Conservation (phyloP, 2,797 vertebrate species). For the Coccyzus lansbergi region DNA sequence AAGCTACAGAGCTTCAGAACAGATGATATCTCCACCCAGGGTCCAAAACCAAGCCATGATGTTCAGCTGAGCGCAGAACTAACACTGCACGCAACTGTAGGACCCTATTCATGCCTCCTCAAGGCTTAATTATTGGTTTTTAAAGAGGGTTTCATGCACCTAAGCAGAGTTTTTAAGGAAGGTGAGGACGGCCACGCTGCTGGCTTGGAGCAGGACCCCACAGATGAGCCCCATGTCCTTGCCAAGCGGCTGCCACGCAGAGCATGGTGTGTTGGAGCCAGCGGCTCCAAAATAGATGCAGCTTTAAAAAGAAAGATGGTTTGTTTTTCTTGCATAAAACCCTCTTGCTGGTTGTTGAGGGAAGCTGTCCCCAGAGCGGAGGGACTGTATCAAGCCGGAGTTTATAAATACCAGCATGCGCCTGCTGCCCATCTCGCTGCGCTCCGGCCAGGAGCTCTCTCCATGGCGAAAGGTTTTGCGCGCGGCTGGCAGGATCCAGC, state of each 20-base stretch:
- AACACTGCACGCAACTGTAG: not conserved
- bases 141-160: not conserved
- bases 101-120: accelerated
- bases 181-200: accelerated
- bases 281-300: not conserved
- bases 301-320: not conserved
- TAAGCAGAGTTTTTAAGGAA: not conserved
- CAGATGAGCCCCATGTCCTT: not conserved
- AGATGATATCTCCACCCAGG: not conserved
- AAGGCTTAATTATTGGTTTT: not conserved
- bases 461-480: not conserved
- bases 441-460: accelerated
- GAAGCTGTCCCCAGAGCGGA: not conserved
- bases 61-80: not conserved
- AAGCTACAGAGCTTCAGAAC: not conserved
- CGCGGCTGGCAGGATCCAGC: constrained; percentile 11
- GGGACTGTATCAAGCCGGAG: not conserved
- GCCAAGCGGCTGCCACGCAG: accelerated
- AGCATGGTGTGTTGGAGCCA: accelerated
- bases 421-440: not conserved
- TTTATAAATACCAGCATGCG: not conserved
- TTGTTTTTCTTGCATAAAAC: constrained; percentile 19
- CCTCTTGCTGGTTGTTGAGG: not conserved
- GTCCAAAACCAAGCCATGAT: not conserved
- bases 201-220: not conserved